A percentile compares a stretch with the other conserved stretches of the same genome.
Evolutionary conservation across 1,140 invertebrate species (phyloP).

Genomic region (Leptinotarsa texana): DNA sequence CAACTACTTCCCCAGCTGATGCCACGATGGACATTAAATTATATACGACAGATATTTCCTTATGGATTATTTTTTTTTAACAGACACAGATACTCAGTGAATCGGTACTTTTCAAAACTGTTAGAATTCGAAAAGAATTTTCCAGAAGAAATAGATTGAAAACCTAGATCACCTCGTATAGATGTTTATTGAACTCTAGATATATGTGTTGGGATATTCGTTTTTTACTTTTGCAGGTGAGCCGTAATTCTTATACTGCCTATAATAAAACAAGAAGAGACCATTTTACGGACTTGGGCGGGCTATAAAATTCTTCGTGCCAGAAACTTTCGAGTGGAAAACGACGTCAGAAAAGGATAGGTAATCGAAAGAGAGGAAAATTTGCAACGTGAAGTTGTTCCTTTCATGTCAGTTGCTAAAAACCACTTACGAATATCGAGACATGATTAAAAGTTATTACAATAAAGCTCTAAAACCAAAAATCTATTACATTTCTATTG

Average conservation of each 20-base stretch:
- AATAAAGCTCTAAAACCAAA: too few relatives aligned
- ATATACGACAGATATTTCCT: too few relatives aligned
- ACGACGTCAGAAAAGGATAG: not conserved
- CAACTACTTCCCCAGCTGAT: too few relatives aligned
- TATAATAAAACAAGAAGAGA: constrained; percentile 35
- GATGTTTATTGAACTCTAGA: not conserved
- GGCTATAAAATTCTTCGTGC: constrained; percentile 32
- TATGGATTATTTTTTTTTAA: too few relatives aligned
- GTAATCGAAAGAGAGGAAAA: not conserved
- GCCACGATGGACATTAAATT: too few relatives aligned
- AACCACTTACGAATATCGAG: too few relatives aligned
- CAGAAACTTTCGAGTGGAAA: constrained; percentile 8
- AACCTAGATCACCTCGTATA: not conserved
- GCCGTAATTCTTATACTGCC: constrained; percentile 34
- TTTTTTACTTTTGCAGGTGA: constrained; percentile 33
- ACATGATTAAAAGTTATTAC: too few relatives aligned
- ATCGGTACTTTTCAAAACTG: too few relatives aligned
- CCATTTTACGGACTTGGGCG: constrained; percentile 21
- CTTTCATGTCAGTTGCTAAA: not conserved
- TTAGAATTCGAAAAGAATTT: too few relatives aligned
- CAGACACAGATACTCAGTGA: too few relatives aligned
- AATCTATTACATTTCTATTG: too few relatives aligned
- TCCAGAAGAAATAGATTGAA: too few relatives aligned
- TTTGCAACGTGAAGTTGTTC: not conserved
- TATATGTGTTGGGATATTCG: constrained; percentile 17